These are phyloP conservation scores for Lycaon pictus DNA, from an alignment of 2,113 vertebrate species.

Conservation along the genomic window DNA sequence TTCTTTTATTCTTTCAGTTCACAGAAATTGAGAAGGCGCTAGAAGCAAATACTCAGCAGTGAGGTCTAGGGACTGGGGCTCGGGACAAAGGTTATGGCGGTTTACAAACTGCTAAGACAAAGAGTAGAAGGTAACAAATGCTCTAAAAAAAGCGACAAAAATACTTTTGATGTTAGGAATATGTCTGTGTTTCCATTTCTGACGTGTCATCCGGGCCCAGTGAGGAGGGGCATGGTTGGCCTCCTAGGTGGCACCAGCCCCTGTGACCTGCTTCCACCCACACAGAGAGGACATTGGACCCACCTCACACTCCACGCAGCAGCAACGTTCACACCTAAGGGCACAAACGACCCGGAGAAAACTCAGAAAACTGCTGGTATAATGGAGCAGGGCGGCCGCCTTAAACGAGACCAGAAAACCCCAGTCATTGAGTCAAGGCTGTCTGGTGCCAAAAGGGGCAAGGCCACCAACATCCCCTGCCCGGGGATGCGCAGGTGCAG, in stretches of 20 bases:
- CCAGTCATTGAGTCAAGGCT: background rate
- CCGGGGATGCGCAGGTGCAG: fast-evolving
- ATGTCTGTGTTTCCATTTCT: background rate
- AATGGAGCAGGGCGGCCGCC: background rate
- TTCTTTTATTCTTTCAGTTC: background rate
- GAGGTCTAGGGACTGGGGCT: fast-evolving
- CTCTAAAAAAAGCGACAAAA: background rate
- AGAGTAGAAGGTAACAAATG: no score
- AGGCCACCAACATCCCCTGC: fast-evolving
- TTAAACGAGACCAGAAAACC: background rate
- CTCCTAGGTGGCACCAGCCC: fast-evolving
- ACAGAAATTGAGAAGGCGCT: background rate
- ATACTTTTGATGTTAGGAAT: no score
- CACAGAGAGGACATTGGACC: no score
- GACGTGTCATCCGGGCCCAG: background rate
- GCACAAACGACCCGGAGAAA: background rate
- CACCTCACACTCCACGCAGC: fast-evolving
- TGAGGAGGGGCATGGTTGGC: no score
- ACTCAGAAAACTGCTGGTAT: background rate
- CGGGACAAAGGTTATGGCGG: fast-evolving
- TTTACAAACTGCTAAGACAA: fast-evolving
- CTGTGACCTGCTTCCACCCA: fast-evolving
- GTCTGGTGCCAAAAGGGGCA: fast-evolving
- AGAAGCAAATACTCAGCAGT: fast-evolving
- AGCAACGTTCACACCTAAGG: fast-evolving